Base-by-base conservation (phyloP, 2,888 invertebrate genomes). In the Asteroscopus sphinx region DNA sequence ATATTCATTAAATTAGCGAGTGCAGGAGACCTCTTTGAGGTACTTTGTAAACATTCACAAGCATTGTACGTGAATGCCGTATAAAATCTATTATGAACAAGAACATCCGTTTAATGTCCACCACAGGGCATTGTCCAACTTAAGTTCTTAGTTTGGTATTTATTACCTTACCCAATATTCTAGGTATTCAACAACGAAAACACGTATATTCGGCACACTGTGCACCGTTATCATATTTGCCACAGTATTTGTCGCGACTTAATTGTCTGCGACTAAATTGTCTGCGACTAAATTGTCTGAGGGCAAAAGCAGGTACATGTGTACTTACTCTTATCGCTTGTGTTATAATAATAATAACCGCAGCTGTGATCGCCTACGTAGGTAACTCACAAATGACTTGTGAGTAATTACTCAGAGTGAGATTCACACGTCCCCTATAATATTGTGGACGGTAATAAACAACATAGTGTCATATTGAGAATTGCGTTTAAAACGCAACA, bases 371-470 rank as follows among this genome's bases (percentile, higher is more conserved):
- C 71, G 56, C 73, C 73, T 65, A 73, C 73, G 59, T 56, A 73
- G 73, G 59, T 56, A 61, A 49, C 41, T 32, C 25, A 60, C 56
- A 64, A 61, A 67, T 67, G 67, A 48, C 67, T 62, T 57, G 67
- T 25, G 21, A 67, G 67, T 67, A 67, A 67, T 75, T 67, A 73
- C 69, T 54, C 30, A 9, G 32, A 64, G 64, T 60, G 64, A 66
- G 68, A 69, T 72, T 76, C 72, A 74, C 72, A 68, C 71, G 73
- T 73, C 60, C 41, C 30, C 53, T 35, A 54, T 72, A 64, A 76
- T 71, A 63, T 68, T 72, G 7, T n/a, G n/a, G n/a, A n/a, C n/a
- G n/a, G n/a, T n/a, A n/a, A n/a, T n/a, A n/a, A n/a, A n/a, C n/a
- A n/a, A n/a, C n/a, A n/a, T n/a, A n/a, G n/a, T n/a, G n/a, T n/a